Base-by-base conservation (phyloP, 1,140 invertebrate genomes). In the Metopolophium dirhodum region DNA sequence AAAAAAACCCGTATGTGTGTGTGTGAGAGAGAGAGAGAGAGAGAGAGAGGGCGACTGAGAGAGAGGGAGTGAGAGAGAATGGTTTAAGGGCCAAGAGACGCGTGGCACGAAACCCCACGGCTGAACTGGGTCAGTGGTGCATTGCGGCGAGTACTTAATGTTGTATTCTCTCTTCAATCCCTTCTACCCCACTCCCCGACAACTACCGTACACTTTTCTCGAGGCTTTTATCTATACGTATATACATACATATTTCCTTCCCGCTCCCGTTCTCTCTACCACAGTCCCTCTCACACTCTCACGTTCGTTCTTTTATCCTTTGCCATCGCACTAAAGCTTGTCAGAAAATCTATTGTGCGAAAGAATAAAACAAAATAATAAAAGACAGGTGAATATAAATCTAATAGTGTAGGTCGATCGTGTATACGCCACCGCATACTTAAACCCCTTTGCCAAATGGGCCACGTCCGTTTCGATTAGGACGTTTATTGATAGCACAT, bases 101-200 rank as follows among this genome's bases (percentile, higher is more conserved):
- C 30, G 35, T 93, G 91, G 77, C 91, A 93, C 91, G 91, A 93
- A 93, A 93, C 91, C 91, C 77, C 91, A 93, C 49, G 91, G 45
- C n/a, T 22, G 49, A 93, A 93, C 77, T 93, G 51, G 91, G 91
- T 93, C 91, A 93, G 91, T 93, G 91, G 91, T 93, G 91, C 91
- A 93, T 93, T 93, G 91, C 91, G 91, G 82, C 91, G 49, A 57
- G 82, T 92, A 51, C 91, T 92, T 92, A 49, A 91, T 82, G 37
- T 92, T 86, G 26, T 93, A 91, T 49, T 91, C 57, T 61, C 90
- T 82, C 45, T 51, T 49, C 68, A 91, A 91, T 51, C 77, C 90
- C n/a, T 91, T 91, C 30, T 22, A 41, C 37, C 14, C 41, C 22
- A 14, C 35, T 82, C 30, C 35, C 7, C 61, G 14, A 77, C 61